Evolutionary conservation across 2,113 vertebrate species (phyloP), one percentile per base, ranked within the genome.

Genomic region (Pardalotus punctatus): DNA sequence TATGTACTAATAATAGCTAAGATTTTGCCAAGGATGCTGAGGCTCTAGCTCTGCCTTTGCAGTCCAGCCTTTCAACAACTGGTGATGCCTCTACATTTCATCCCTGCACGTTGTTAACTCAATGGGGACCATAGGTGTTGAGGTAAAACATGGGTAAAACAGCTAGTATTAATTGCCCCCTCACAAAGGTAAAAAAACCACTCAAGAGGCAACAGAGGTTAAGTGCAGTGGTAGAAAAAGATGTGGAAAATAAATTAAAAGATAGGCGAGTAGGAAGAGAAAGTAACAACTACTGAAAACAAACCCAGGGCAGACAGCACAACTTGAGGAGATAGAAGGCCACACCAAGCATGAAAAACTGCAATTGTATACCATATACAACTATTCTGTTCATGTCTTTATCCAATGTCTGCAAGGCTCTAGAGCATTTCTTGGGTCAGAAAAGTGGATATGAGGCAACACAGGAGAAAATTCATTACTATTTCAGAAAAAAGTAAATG

Each of bases 391-490:
- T 84, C 18, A 20, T 21, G 8, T 61, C n/a, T 61, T 82, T 54
- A 43, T 56, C 36, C 7, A 4, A 2, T 12, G 5, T 50, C 87
- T 86, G 31, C 40, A 48, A n/a, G 40, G 54, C 40, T 91, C n/a
- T 47, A 17, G 28, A 84, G 31, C 14, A 45, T 43, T 86, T 84
- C 51, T 78, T 54, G 73, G 11, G 50, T 53, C n/a, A 61, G n/a
- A 69, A 83, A 40, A 86, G 82, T 1, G 2, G 33, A 28, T 0
- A 0, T 13, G 42, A 72, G 33, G 27, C 0, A 1, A 66, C 10
- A 38, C 12, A 43, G n/a, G 15, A 72, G 7, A 67, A 77, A 51
- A 73, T 36, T 7, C 47, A 47, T 64, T 45, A n/a, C 23, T 38
- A 11, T 65, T 73, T 45, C 60, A 73, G 45, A 22, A 85, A 69